A percentile compares a stretch with the other conserved stretches of the same genome.
phyloP scores from a whole-genome alignment of 2,797 vertebrate genomes.

The Adrianichthys oophorus region DNA sequence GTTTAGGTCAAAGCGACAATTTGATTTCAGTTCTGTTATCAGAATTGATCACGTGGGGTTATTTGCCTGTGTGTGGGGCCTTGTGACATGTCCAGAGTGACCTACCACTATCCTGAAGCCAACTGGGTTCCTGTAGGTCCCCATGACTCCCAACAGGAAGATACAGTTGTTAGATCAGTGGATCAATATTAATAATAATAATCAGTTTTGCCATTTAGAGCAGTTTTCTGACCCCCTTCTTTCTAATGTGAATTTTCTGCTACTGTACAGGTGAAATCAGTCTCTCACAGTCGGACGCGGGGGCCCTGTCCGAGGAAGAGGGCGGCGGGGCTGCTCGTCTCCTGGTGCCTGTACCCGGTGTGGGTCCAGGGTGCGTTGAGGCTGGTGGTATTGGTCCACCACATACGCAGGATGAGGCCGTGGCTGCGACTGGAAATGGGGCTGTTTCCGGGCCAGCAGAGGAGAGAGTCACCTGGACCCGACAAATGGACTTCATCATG shows the following conservation, averaged over 20 bases:
- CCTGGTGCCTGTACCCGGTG: constrained; percentile 65
- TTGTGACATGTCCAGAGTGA: no score
- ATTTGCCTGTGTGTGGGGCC: no score
- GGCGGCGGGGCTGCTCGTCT: constrained; percentile 58
- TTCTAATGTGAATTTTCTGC: constrained; percentile 8
- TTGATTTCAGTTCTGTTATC: no score
- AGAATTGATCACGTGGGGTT: no score
- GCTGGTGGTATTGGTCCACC: constrained; percentile 56
- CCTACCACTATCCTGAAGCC: no score
- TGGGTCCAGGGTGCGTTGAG: constrained; percentile 52
- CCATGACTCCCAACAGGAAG: no score
- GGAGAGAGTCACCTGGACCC: constrained; percentile 84
- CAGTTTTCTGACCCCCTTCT: background rate
- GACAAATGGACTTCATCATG: constrained; percentile 90
- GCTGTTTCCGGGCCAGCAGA: constrained; percentile 37
- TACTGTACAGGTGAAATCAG: constrained; percentile 67
- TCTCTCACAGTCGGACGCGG: constrained; percentile 69
- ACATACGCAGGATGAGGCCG: constrained; percentile 53
- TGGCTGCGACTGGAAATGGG: constrained; percentile 41
- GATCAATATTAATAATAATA: no score
- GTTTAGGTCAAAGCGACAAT: no score
- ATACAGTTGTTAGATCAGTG: no score
- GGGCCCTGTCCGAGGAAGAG: constrained; percentile 69
- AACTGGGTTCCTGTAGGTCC: no score
- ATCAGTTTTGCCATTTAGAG: no score